Base-by-base conservation (phyloP, 2,113 vertebrate species). In the Esox niger region DNA sequence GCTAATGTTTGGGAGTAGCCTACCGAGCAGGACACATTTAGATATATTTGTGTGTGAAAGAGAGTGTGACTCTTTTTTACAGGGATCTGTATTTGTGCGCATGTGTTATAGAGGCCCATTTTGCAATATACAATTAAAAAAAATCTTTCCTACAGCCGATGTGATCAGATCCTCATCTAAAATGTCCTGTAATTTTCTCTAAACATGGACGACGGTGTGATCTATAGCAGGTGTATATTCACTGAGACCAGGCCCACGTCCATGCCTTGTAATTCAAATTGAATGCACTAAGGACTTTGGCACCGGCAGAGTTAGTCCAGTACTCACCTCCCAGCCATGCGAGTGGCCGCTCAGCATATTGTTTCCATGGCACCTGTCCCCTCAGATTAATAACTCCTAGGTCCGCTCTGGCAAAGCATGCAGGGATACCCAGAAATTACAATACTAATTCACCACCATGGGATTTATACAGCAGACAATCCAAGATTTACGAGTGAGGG, bases 361-460 rank as follows among this genome's bases (percentile, higher is more conserved):
- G 83, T 88, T 83, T 88, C 79, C 74, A 72, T 85, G 87, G 85
- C 82, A 88, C 82, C 79, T 81, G 80, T 79, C 83, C 78, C 77
- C 63, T 62, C 74, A 80, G 82, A 88, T 87, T 85, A 89, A 89
- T 88, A 90, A 88, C 74, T 84, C 77, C 71, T 56, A 70, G 68
- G 77, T 82, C 79, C 49, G 66, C 32, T 64, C 78, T 80, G 83
- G 84, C 82, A 85, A 87, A 81, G 78, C 79, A 68, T 61, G 77
- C 79, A 70, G 35, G 71, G 79, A 83, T 84, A 82, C 79, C 38
- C 79, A 81, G 71, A 87, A 88, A 87, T 88, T 88, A 88, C 87
- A 84, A 85, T 83, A 84, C 82, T 89, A 88, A 89, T 90, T 88
- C 85, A 82, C 72, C 79, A 72, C 76, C 52, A 64, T 43, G 84